phyloP scores from a whole-genome alignment of 2,888 invertebrate species.

The Cybosia mesomella region DNA sequence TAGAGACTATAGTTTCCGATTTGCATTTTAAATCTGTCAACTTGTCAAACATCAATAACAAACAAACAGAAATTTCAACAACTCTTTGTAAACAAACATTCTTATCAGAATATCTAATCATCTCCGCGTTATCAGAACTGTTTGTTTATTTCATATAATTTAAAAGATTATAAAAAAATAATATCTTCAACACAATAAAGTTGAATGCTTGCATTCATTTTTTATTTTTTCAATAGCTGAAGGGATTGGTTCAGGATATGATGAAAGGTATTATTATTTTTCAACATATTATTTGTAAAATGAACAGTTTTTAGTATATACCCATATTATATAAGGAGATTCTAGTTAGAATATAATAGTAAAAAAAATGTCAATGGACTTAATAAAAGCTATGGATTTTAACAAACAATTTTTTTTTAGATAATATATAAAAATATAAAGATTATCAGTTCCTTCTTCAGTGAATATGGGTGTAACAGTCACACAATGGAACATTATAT shows the following conservation, averaged over 20 bases:
- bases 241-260: neutral
- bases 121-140: conserved; percentile 2
- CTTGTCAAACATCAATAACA: conserved; percentile 1
- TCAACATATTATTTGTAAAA: no score
- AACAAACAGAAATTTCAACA: neutral
- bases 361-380: neutral
- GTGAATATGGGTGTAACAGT: neutral
- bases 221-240: no score
- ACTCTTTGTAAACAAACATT: conserved; percentile 10
- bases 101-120: conserved; percentile 9
- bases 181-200: neutral
- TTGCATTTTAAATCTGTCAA: neutral
- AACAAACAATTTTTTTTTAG: neutral
- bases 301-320: no score
- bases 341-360: neutral
- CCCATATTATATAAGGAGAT: neutral
- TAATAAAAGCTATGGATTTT: neutral
- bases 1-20: neutral
- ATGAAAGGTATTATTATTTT: no score
- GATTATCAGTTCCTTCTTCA: neutral
- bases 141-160: conserved; percentile 10
- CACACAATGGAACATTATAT: neutral
- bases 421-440: neutral
- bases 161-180: neutral
- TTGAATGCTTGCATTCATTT: neutral